Evolutionary conservation across 2,113 vertebrate species (phyloP).

Genomic region (Megaptera novaeangliae): DNA sequence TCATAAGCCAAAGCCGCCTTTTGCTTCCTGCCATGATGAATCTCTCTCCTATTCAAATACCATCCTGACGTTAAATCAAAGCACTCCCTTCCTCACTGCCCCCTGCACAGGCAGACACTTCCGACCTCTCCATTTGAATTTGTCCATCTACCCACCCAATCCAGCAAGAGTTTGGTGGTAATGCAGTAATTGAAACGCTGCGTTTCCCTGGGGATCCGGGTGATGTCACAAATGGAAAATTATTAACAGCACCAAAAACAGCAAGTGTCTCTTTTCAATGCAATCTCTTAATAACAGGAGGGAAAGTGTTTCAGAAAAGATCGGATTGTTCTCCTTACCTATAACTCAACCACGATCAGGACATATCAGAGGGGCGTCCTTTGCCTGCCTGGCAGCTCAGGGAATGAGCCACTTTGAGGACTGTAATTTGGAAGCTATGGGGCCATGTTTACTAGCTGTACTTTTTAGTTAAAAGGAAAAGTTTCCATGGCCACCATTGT

Average conservation of each 20-base stretch:
- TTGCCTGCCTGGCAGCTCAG: conserved; percentile 2
- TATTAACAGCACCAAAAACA: conserved; percentile 74
- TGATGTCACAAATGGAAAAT: conserved; percentile 66
- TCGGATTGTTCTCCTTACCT: conserved; percentile 16
- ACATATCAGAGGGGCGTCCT: neutral
- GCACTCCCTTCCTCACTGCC: rapidly evolving
- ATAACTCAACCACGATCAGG: conserved; percentile 23
- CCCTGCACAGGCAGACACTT: rapidly evolving
- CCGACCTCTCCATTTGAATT: neutral
- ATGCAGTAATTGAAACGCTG: conserved; percentile 30
- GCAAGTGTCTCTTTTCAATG: conserved; percentile 63
- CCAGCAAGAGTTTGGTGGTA: neutral
- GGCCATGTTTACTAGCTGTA: conserved; percentile 11
- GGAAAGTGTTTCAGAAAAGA: conserved; percentile 51
- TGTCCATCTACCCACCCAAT: neutral
- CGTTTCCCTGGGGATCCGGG: conserved; percentile 65
- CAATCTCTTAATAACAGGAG: conserved; percentile 68
- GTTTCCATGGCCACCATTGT: neutral
- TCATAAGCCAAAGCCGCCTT: neutral
- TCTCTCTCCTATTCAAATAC: neutral
- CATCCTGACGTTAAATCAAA: neutral
- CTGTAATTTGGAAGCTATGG: neutral
- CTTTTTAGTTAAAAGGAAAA: conserved; percentile 33
- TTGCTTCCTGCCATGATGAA: neutral
- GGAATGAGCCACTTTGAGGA: neutral